Evolutionary conservation across 2,113 vertebrate genomes (phyloP).

Genomic region (Rhinogobius similis): DNA sequence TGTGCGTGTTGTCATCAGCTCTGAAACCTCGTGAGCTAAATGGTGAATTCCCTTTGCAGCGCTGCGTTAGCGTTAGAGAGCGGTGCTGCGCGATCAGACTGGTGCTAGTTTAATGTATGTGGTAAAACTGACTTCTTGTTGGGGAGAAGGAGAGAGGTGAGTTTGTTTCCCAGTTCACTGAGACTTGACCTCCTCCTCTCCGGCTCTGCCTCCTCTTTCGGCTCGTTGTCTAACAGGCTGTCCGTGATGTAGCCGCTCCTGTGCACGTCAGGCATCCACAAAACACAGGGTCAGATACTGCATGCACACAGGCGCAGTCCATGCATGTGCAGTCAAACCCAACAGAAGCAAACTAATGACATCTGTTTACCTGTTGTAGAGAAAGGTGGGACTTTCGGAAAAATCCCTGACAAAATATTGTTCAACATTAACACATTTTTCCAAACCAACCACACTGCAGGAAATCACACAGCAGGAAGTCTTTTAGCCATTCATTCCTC

Average conservation of each 20-base stretch:
- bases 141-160: conserved; percentile 75
- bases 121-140: conserved; percentile 75
- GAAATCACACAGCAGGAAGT: neutral
- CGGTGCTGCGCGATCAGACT: conserved; percentile 19
- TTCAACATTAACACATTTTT: neutral
- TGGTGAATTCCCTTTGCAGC: conserved; percentile 48
- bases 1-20: conserved; percentile 2
- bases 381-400: neutral
- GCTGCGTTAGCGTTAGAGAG: conserved; percentile 29
- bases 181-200: conserved; percentile 80
- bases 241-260: conserved; percentile 75
- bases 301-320: conserved; percentile 20
- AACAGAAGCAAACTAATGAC: conserved; percentile 9
- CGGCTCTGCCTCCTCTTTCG: conserved; percentile 46
- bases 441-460: neutral
- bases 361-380: conserved; percentile 18
- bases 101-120: conserved; percentile 11
- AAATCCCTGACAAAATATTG: neutral
- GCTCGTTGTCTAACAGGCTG: conserved; percentile 66
- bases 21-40: conserved; percentile 34
- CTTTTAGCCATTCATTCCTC: conserved; percentile 17
- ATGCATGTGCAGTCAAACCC: conserved; percentile 27
- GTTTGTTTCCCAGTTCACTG: conserved; percentile 81
- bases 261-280: conserved; percentile 56
- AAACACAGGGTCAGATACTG: conserved; percentile 35